Conservation (phyloP, 2,113 vertebrate species). For the Acrocephalus arundinaceus region DNA sequence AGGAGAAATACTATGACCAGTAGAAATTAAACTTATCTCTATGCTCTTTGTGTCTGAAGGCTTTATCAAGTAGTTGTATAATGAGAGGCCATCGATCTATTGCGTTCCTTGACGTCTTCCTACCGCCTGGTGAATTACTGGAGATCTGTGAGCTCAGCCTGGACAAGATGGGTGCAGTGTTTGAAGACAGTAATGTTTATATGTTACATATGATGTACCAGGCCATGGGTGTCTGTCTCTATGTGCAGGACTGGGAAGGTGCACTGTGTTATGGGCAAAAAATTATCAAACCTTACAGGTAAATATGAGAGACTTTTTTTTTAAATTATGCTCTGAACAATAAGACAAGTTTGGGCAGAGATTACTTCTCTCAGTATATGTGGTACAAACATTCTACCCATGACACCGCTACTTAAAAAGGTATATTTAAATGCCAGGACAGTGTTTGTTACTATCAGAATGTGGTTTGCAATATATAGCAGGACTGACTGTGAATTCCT, state of each 20-base stretch:
- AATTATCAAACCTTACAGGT: slow-evolving; percentile 91
- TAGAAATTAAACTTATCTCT: neutral
- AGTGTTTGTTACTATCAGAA: neutral
- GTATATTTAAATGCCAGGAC: neutral
- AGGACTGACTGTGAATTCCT: neutral
- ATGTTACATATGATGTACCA: slow-evolving; percentile 99
- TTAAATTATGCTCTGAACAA: neutral
- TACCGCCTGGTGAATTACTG: slow-evolving; percentile 89
- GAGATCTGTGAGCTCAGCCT: slow-evolving; percentile 94
- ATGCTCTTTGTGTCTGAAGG: neutral
- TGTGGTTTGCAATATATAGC: neutral
- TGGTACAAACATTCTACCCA: neutral
- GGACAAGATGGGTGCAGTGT: slow-evolving; percentile 89
- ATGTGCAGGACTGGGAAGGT: slow-evolving; percentile 83
- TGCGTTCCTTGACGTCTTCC: slow-evolving; percentile 79
- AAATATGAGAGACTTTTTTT: neutral
- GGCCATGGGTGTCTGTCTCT: slow-evolving; percentile 95
- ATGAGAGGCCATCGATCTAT: neutral
- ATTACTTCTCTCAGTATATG: neutral
- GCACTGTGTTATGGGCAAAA: slow-evolving; percentile 90
- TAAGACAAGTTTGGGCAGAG: neutral
- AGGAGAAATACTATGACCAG: neutral
- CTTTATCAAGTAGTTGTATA: neutral
- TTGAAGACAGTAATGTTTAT: slow-evolving; percentile 90
- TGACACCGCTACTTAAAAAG: neutral